Base-by-base conservation (phyloP, 2,888 invertebrate genomes). In the Trissoscelio sp. region DNA sequence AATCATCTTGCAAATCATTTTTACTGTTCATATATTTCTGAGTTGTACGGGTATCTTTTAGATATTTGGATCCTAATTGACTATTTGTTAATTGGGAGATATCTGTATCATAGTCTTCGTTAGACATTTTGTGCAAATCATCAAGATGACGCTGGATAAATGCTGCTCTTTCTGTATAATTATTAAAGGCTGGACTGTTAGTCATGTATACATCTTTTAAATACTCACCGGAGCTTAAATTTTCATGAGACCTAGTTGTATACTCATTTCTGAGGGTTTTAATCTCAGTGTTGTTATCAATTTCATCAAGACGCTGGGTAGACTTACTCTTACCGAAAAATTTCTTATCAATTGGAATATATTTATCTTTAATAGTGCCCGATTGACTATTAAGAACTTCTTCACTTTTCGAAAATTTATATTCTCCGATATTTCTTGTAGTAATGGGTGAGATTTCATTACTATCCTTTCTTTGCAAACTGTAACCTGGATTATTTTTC, bases 81-180 rank as follows among this genome's bases (percentile, higher is more conserved):
- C 89, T 91, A 83, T 87, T 91, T 1, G 90, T 90, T 77, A 89
- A 81, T 64, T 91, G 91, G 1, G 90, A 91, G 51, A 91, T 90
- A 42, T 91, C 91, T n/a, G 91, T 91, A 72, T 91, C 90, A 82
- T 91, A 91, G 18, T 91, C 91, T 81, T 91, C 90, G 70, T 88
- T 88, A 0, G 89, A 88, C 2, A 88, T 88, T 34, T 90, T 90
- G 11, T 87, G 84, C 2, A 89, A 80, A 31, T 89, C 88, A 24
- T 89, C 88, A 31, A 89, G 66, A 20, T 87, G 88, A 11, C 85
- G 83, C 24, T 89, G 88, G 6, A 84, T 53, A 58, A 89, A 86
- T 2, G 86, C 85, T 2, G 86, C 84, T 6, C 86, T 81, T 12
- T 88, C 87, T 6, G 87, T 87, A 18, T 87, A 84, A 0, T 83